Evolutionary conservation across 2,113 vertebrate genomes (phyloP), one percentile per base, ranked within the genome.

Genomic region (Diglossa brunneiventris): DNA sequence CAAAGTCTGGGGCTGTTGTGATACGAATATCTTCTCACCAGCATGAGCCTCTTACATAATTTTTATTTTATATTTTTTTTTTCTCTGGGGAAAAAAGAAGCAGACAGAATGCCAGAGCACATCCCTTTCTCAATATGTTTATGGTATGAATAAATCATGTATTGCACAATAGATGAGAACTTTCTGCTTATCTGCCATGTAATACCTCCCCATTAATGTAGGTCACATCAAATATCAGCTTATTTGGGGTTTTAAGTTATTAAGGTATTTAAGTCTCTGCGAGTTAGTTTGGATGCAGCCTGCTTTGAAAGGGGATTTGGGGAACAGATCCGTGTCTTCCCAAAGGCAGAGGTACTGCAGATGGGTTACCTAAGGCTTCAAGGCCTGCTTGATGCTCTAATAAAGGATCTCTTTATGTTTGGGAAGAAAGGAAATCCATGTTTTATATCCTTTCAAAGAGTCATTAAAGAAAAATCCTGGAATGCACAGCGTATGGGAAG

Each of bases 171-270:
- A 93, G 90, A 79, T 15, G 94, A 90, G 89, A 95, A 85, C 84
- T 96, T 93, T 69, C 88, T 87, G 80, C 70, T 97, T 97, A 93
- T 96, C 81, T 88, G 41, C 59, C 77, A 44, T 96, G 82, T 73
- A 94, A 61, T 73, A 37, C 67, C 66, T 90, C 53, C n/a, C 90
- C 26, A 90, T 95, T 96, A 96, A 96, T 90, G 95, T 91, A 70
- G 90, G 75, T 91, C 87, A 96, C 92, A 93, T 94, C 77, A 96
- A 95, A 89, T 88, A 95, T 23, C 84, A 96, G 94, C 90, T 95
- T 80, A 95, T 96, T 95, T 93, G 77, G 92, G 84, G 84, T 95
- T 72, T 97, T 91, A 96, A 94, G 80, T 91, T 89, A 94, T 96
- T 97, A 88, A 88, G 10, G 94, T 93, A 87, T 69, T 97, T 94